phyloP scores from a whole-genome alignment of 2,797 vertebrate species.

The Cuniculus paca region DNA sequence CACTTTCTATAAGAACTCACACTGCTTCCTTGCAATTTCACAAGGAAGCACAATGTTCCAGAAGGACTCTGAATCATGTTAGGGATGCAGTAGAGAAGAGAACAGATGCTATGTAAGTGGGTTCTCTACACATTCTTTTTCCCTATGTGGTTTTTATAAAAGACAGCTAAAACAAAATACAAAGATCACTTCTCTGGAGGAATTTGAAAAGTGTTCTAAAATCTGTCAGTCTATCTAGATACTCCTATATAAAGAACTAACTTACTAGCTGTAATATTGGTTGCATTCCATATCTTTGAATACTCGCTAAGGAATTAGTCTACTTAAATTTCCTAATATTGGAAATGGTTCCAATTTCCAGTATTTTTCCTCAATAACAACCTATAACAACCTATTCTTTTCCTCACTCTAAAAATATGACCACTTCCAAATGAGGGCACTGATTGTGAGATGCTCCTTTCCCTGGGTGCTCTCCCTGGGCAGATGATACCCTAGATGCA shows the following conservation, averaged over 20 bases:
- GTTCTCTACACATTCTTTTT: neutral
- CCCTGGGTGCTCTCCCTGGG: neutral
- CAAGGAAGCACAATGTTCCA: slow-evolving; percentile 74
- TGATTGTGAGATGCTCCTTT: neutral
- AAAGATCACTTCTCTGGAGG: neutral
- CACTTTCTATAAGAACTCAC: slow-evolving; percentile 58
- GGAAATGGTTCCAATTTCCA: neutral
- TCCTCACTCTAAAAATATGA: neutral
- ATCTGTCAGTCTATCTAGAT: neutral
- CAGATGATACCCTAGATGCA: neutral
- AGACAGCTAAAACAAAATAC: slow-evolving; percentile 36
- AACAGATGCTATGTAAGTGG: slow-evolving; percentile 64
- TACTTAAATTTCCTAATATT: neutral
- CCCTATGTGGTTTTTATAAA: slow-evolving; percentile 47
- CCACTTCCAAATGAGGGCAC: neutral
- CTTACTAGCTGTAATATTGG: neutral
- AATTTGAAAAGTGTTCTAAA: slow-evolving; percentile 19
- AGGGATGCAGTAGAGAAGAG: slow-evolving; percentile 29
- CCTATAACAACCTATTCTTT: neutral
- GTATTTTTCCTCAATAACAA: neutral
- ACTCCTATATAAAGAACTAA: neutral
- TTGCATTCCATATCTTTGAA: neutral
- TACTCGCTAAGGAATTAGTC: neutral
- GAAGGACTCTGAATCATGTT: slow-evolving; percentile 74
- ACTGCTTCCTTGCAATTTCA: slow-evolving; percentile 58